Base-by-base conservation (phyloP, 1,140 invertebrate genomes). In the Procambarus virginalis region DNA sequence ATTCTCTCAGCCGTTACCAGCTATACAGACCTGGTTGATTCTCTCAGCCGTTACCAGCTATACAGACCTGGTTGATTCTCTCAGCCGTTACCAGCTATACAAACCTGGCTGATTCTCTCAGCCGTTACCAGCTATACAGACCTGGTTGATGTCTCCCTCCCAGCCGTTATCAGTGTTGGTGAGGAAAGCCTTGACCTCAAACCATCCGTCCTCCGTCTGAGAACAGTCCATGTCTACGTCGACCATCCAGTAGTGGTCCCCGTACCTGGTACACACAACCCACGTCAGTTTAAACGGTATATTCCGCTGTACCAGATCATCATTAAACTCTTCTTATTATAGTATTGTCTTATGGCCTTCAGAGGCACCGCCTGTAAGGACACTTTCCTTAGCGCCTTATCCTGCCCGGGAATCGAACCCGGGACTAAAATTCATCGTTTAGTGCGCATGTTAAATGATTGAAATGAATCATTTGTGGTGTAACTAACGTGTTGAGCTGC, bases 181-280 rank as follows among this genome's bases (percentile, higher is more conserved):
- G 8, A 92, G 51, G 60, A 75, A 89, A 12, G 93, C 93, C 85
- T 95, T 95, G 9, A 95, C 22, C 87, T 95, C 95, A 91, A 95
- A 95, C 94, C 94, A 95, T 2, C 94, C 94, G 58, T 93, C 92
- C 60, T 94, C 93, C 5, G 94, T 94, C 85, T 93, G 93, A 17
- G 93, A 93, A 90, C 94, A 95, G 90, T 95, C 94, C 94, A 95
- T 94, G 46, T 94, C 92, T 0, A 95, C 86, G 80, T 94, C 94
- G 20, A 94, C 91, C 84, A 95, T 93, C 95, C 95, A 95, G 92
- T 95, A 95, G 91, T 94, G 94, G 9, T 93, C 92, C 3, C 95
- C 95, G 77, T 92, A 94, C 20, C 91, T 92, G 84, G 2, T 2
- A 10, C 5, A 5, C 9, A 51, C 12, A 60, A 68, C 51, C 34